Evolutionary conservation across 2,797 vertebrate genomes (phyloP).

Genomic region (Esox masquinongy): DNA sequence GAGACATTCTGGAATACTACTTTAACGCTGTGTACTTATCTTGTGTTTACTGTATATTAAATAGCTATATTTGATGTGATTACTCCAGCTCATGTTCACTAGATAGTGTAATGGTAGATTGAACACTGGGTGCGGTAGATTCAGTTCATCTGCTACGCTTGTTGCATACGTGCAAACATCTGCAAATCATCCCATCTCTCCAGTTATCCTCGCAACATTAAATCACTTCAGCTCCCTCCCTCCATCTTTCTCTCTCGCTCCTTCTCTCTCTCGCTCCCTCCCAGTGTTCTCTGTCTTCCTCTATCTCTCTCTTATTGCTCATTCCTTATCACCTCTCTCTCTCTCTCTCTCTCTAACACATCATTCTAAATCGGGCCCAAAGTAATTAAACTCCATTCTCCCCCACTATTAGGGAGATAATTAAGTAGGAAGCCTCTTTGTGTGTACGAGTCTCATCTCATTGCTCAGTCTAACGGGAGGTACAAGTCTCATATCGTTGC

Average conservation of each 20-base stretch:
- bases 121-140: not conserved
- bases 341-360: slow-evolving; percentile 21
- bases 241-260: slow-evolving; percentile 1
- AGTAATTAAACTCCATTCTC: slow-evolving; percentile 79
- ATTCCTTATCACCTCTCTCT: slow-evolving; percentile 46
- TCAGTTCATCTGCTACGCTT: slow-evolving; percentile 47
- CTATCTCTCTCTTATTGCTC: not conserved
- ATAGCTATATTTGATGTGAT: not conserved
- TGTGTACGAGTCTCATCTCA: not conserved
- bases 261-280: not conserved
- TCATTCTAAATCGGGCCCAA: slow-evolving; percentile 70
- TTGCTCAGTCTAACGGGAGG: not conserved
- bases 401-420: slow-evolving; percentile 77
- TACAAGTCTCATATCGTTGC: slow-evolving; percentile 59
- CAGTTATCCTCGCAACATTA: slow-evolving; percentile 75
- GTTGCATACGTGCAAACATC: slow-evolving; percentile 73
- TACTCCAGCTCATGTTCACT: not conserved
- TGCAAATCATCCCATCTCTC: slow-evolving; percentile 66
- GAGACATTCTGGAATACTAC: not conserved
- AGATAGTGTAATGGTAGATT: not conserved
- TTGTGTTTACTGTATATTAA: not conserved
- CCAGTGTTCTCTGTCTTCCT: slow-evolving; percentile 46
- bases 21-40: not conserved
- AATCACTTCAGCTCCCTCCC: slow-evolving; percentile 72
- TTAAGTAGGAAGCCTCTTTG: slow-evolving; percentile 66